Evolutionary conservation across 2,888 invertebrate species (phyloP).

Genomic region (Ichneumon xanthorius): DNA sequence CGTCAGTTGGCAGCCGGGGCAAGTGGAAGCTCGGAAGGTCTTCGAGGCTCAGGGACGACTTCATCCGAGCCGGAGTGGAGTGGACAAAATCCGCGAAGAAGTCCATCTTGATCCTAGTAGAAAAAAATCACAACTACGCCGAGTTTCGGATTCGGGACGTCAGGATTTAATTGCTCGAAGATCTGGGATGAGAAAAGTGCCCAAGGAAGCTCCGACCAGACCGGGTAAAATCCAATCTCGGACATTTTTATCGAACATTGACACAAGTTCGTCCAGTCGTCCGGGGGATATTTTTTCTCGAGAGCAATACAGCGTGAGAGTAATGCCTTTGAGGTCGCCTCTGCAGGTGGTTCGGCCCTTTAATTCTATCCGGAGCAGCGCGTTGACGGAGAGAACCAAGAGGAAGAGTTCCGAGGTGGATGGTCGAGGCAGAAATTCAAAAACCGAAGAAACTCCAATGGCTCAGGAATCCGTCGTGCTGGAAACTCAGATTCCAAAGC

Average conservation of each 20-base stretch:
- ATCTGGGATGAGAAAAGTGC: conserved; percentile 2
- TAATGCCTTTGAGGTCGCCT: neutral
- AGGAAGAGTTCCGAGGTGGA: conserved; percentile 12
- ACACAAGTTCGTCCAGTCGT: neutral
- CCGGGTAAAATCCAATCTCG: neutral
- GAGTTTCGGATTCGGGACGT: neutral
- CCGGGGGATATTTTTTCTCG: conserved; percentile 18
- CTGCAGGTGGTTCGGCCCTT: conserved; percentile 33
- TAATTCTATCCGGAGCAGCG: conserved; percentile 1
- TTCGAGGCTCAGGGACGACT: neutral
- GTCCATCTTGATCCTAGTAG: neutral
- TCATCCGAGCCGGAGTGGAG: neutral
- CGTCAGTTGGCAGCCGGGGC: neutral
- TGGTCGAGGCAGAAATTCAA: neutral
- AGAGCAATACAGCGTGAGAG: conserved; percentile 1
- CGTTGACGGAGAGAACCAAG: neutral
- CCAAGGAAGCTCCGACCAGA: neutral
- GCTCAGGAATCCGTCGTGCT: conserved; percentile 27
- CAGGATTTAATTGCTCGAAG: neutral
- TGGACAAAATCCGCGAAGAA: neutral
- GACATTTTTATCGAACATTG: neutral
- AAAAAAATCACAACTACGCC: neutral
- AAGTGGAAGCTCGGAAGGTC: neutral
- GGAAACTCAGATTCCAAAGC: conserved; percentile 59
- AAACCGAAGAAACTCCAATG: neutral